Percentiles rank a stretch among this genome's conserved stretches.
Evolutionary conservation across 2,797 vertebrate genomes (phyloP).

Genomic region (Yasuhikotakia modesta): DNA sequence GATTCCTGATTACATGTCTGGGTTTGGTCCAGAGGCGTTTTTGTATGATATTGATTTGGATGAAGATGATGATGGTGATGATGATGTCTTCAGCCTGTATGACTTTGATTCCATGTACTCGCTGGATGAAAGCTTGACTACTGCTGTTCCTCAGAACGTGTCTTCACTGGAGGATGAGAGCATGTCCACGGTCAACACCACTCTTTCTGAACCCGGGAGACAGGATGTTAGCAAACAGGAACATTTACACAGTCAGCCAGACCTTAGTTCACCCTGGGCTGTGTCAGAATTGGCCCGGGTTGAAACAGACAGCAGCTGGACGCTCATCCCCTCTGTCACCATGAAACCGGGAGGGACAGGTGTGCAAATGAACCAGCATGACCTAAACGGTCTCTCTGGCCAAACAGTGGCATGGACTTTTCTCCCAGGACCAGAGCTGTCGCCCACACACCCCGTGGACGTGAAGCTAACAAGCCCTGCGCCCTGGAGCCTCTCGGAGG

Average conservation of each 20-base stretch:
- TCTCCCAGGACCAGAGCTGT: conserved; percentile 8
- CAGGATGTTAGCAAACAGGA: conserved; percentile 28
- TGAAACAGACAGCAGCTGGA: conserved; percentile 31
- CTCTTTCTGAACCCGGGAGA: background rate
- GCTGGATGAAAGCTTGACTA: conserved; percentile 49
- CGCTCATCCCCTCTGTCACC: conserved; percentile 19
- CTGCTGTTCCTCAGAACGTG: conserved; percentile 17
- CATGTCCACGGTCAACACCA: conserved; percentile 19
- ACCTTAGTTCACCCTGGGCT: conserved; percentile 18
- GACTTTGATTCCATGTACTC: conserved; percentile 64
- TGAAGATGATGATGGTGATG: conserved; percentile 1
- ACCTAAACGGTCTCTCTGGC: conserved; percentile 32
- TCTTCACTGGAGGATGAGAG: conserved; percentile 40
- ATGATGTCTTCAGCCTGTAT: conserved; percentile 59
- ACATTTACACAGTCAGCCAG: conserved; percentile 34
- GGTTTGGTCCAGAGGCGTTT: conserved; percentile 58
- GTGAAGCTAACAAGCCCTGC: conserved; percentile 22
- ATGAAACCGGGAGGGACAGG: conserved; percentile 38
- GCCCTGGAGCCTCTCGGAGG: conserved; percentile 15
- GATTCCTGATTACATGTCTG: conserved; percentile 61
- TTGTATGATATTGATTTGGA: conserved; percentile 64
- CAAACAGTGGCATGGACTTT: conserved; percentile 42
- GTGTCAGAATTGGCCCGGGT: conserved; percentile 25
- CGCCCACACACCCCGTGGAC: conserved; percentile 16
- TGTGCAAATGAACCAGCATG: conserved; percentile 37